Evolutionary conservation across 2,113 vertebrate species (phyloP).

Genomic region (Stigmatopora argus): DNA sequence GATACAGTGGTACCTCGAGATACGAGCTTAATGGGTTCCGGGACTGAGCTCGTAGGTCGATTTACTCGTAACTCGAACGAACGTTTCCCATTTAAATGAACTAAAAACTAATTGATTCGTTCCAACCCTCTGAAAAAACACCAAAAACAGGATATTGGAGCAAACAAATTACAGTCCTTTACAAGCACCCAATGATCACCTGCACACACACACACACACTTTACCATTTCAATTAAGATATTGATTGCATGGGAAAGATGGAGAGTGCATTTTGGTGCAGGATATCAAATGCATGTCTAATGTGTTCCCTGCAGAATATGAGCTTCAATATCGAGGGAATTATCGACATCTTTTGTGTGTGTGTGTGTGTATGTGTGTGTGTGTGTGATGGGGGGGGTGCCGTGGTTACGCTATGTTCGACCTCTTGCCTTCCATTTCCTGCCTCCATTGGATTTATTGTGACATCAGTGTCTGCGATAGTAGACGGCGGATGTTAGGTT

Average conservation of each 20-base stretch:
- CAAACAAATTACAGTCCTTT: too few relatives aligned
- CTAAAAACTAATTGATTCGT: too few relatives aligned
- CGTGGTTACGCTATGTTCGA: conserved; percentile 47
- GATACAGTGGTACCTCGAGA: too few relatives aligned
- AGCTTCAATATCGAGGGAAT: conserved; percentile 41
- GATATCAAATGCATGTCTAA: conserved; percentile 52
- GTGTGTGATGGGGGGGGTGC: not conserved
- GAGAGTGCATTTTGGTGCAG: conserved; percentile 18
- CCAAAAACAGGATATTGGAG: too few relatives aligned
- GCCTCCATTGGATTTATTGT: conserved; percentile 45
- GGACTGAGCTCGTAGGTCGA: too few relatives aligned
- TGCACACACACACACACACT: conserved; percentile 16
- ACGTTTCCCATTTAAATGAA: too few relatives aligned
- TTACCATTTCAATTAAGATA: conserved; percentile 55
- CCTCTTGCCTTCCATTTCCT: conserved; percentile 51
- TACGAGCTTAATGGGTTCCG: too few relatives aligned
- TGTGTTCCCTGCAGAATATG: conserved; percentile 58
- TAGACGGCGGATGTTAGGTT: not conserved
- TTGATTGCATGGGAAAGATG: conserved; percentile 39
- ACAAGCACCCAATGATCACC: conserved; percentile 1
- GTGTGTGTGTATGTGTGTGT: too few relatives aligned
- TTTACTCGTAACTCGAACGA: too few relatives aligned
- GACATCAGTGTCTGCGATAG: not conserved
- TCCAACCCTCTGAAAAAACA: too few relatives aligned
- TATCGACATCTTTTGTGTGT: conserved; percentile 42